Evolutionary conservation across 2,888 invertebrate species (phyloP).

Genomic region (Coenonympha glycerion): DNA sequence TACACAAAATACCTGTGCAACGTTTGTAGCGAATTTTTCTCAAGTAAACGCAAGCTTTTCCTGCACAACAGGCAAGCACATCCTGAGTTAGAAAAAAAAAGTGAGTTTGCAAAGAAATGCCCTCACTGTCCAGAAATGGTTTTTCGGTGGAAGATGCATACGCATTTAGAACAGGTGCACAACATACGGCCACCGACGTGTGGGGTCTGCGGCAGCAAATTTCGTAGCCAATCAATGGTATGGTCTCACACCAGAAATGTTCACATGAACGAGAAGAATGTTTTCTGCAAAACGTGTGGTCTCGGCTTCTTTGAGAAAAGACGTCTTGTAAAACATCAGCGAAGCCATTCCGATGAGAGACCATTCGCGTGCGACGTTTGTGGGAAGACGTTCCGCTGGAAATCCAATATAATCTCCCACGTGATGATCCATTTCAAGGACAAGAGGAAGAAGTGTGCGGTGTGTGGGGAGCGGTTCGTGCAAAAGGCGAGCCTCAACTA

Average conservation of each 20-base stretch:
- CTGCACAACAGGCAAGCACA: no score
- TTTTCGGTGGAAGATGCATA: no score
- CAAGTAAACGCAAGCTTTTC: no score
- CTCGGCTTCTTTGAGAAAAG: background rate
- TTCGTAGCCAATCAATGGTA: no score
- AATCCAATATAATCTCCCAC: slow-evolving; percentile 30
- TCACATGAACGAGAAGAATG: background rate
- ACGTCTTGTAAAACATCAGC: background rate
- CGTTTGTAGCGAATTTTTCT: no score
- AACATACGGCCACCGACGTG: no score
- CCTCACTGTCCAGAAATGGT: no score
- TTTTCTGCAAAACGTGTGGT: background rate
- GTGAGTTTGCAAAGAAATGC: no score
- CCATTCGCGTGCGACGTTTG: slow-evolving; percentile 13
- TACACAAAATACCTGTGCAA: no score
- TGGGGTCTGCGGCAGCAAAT: no score
- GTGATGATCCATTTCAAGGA: slow-evolving; percentile 39
- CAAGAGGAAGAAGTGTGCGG: slow-evolving; percentile 35
- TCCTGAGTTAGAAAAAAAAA: no score
- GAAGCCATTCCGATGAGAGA: background rate
- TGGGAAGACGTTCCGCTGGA: slow-evolving; percentile 22
- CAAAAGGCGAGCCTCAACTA: slow-evolving; percentile 33
- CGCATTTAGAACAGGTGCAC: no score
- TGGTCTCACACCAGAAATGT: slow-evolving; percentile 2
- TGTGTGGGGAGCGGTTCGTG: slow-evolving; percentile 43